A percentile compares a stretch with the other conserved stretches of the same genome.
These are phyloP conservation scores for Malurus cyaneus DNA, from an alignment of 2,113 vertebrate genomes.

Conservation along the genomic window DNA sequence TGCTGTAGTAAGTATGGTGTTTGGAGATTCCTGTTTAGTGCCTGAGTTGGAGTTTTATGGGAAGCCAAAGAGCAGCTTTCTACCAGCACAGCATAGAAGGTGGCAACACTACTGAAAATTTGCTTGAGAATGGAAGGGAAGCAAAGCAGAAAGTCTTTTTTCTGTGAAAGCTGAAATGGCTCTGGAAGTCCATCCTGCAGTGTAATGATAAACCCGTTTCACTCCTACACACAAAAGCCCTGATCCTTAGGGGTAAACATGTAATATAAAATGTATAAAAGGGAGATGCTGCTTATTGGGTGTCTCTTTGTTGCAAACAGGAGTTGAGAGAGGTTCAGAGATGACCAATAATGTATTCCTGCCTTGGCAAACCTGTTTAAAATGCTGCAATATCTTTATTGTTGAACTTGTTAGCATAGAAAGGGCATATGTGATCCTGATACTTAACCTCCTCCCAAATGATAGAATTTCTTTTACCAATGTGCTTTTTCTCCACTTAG, in stretches of 20 bases:
- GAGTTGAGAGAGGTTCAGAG: not conserved
- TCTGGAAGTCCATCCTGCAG: not conserved
- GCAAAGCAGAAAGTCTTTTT: not conserved
- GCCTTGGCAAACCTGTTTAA: not conserved
- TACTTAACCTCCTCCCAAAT: not conserved
- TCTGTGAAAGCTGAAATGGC: not conserved
- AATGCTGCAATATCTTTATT: not conserved
- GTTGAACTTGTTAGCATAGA: not conserved
- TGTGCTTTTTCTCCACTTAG: not conserved
- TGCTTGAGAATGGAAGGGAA: not conserved
- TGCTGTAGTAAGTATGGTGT: accelerated
- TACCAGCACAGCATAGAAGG: not conserved
- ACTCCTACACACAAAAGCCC: not conserved
- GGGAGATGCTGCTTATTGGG: not conserved
- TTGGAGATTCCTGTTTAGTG: not conserved
- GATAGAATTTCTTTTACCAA: not conserved
- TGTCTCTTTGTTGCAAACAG: not conserved
- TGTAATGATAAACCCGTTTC: not conserved
- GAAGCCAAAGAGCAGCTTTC: not conserved
- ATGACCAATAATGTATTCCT: not conserved
- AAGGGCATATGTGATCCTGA: not conserved
- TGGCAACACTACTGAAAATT: not conserved
- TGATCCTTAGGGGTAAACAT: not conserved
- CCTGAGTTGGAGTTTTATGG: not conserved
- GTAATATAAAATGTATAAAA: not conserved